Evolutionary conservation across 1,140 invertebrate genomes (phyloP).

Genomic region (Drosophila pallidifrons): DNA sequence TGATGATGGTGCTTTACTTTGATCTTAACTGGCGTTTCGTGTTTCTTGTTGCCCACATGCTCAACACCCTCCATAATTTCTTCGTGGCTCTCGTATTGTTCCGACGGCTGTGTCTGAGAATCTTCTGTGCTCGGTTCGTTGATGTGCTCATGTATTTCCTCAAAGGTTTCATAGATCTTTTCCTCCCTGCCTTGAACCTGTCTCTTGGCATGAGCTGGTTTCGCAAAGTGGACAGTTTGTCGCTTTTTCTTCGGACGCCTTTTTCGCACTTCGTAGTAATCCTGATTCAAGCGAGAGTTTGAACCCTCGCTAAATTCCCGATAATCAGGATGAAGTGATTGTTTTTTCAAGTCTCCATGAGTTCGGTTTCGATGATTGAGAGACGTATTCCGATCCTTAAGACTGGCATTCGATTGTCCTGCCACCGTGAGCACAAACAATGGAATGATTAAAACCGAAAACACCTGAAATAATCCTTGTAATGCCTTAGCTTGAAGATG

Average conservation of each 20-base stretch:
- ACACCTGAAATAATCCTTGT: conserved; percentile 36
- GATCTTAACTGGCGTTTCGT: conserved; percentile 61
- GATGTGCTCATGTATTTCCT: conserved; percentile 65
- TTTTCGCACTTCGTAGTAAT: conserved; percentile 19
- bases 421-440: conserved; percentile 8
- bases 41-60: conserved; percentile 28
- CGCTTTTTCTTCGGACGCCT: conserved; percentile 33
- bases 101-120: conserved; percentile 48
- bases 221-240: neutral
- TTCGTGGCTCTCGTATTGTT: conserved; percentile 43
- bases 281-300: neutral
- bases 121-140: conserved; percentile 46
- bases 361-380: conserved; percentile 14
- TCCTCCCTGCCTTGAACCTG: conserved; percentile 30
- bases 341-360: neutral
- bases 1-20: conserved; percentile 88
- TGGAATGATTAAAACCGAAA: conserved; percentile 20
- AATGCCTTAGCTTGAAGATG: neutral
- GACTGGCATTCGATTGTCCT: conserved; percentile 8
- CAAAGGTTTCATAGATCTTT: conserved; percentile 50
- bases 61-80: conserved; percentile 11
- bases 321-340: neutral
- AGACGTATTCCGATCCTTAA: neutral
- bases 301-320: conserved; percentile 9
- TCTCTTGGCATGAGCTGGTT: conserved; percentile 7